A percentile compares a stretch with the other conserved stretches of the same genome.
Conservation (phyloP, 2,888 invertebrate genomes). For the Cheiracanthium punctorium region DNA sequence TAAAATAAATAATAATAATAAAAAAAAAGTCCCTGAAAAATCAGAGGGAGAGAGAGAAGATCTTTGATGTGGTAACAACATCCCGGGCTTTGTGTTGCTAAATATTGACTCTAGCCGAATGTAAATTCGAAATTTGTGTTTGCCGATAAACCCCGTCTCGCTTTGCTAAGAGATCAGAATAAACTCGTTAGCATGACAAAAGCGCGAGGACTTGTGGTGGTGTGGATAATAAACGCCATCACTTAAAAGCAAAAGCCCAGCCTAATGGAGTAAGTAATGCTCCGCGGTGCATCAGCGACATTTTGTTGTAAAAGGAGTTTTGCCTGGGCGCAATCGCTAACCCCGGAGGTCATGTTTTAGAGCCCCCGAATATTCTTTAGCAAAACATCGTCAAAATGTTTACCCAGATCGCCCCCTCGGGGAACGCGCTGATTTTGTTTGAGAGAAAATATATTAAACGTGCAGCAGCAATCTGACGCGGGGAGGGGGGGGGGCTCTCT, state of each 20-base stretch:
- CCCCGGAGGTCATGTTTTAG: constrained; percentile 59
- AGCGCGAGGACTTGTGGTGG: constrained; percentile 22
- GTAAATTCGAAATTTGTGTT: constrained; percentile 66
- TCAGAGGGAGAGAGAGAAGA: constrained; percentile 18
- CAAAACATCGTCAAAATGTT: constrained; percentile 64
- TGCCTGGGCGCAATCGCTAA: not conserved
- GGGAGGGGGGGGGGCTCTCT: too few species aligned
- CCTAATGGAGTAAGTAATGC: constrained; percentile 64
- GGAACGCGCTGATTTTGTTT: constrained; percentile 20
- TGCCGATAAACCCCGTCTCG: constrained; percentile 25
- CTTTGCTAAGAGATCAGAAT: constrained; percentile 33
- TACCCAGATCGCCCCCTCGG: constrained; percentile 41
- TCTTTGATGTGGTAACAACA: constrained; percentile 69
- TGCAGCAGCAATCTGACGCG: not conserved
- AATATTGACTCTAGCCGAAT: constrained; percentile 67
- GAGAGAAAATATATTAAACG: not conserved
- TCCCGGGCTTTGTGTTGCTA: constrained; percentile 64
- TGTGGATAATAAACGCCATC: constrained; percentile 21
- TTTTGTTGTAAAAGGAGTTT: constrained; percentile 53
- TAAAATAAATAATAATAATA: constrained; percentile 9
- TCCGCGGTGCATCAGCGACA: not conserved
- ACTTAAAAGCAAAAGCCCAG: constrained; percentile 34
- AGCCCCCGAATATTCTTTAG: constrained; percentile 55
- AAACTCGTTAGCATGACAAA: constrained; percentile 70
- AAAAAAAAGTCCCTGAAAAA: constrained; percentile 27